Conservation (phyloP, 2,888 invertebrate genomes). For the Lasioglossum vierecki region DNA sequence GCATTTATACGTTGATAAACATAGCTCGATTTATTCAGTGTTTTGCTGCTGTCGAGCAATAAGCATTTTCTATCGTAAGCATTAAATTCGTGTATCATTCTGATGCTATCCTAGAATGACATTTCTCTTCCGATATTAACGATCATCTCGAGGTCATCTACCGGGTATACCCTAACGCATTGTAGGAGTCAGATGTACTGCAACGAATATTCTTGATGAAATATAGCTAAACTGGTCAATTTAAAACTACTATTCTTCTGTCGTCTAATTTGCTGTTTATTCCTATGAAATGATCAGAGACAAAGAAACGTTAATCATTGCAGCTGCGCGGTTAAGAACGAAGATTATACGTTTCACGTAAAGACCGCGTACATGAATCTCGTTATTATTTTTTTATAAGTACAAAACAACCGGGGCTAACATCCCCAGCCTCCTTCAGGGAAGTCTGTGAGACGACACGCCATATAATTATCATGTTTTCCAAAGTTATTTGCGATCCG, state of each 20-base stretch:
- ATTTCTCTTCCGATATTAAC: background rate
- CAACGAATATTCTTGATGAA: background rate
- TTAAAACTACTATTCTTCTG: too few relatives aligned
- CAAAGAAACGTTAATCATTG: too few relatives aligned
- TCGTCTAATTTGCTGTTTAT: too few relatives aligned
- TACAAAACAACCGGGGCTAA: background rate
- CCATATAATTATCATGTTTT: conserved; percentile 42
- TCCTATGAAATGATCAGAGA: too few relatives aligned
- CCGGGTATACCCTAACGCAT: too few relatives aligned
- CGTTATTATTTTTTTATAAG: background rate
- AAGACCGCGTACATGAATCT: background rate
- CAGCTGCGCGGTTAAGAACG: background rate
- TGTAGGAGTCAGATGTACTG: background rate
- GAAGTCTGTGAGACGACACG: conserved; percentile 1
- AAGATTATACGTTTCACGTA: background rate
- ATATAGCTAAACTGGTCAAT: too few relatives aligned
- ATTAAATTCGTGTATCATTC: background rate
- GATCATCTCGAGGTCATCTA: background rate
- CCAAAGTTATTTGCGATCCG: conserved; percentile 53
- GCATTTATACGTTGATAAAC: background rate
- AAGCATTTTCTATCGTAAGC: background rate
- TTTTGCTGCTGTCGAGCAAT: background rate
- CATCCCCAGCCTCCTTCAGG: background rate
- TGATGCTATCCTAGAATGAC: background rate
- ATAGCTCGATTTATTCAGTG: background rate